A percentile compares a stretch with the other conserved stretches of the same genome.
These are phyloP conservation scores for Chrysotoxum bicinctum DNA, from an alignment of 2,888 invertebrate genomes.

Conservation along the genomic window DNA sequence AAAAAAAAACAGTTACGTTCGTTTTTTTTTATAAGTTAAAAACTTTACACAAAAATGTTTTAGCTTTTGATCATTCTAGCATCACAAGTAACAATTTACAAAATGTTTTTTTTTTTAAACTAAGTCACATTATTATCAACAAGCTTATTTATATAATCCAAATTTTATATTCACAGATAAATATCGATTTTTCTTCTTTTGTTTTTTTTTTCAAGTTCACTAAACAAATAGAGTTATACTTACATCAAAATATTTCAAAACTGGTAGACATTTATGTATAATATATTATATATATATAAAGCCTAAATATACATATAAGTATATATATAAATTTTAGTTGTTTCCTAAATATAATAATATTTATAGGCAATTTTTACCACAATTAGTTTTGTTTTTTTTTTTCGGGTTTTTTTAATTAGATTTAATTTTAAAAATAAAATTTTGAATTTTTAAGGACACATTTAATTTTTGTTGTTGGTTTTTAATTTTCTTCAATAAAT, in stretches of 20 bases:
- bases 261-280: conserved; percentile 72
- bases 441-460: conserved; percentile 72
- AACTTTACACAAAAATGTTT: background rate
- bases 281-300: conserved; percentile 69
- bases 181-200: conserved; percentile 67
- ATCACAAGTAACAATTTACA: background rate
- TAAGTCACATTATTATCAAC: conserved; percentile 54
- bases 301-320: conserved; percentile 64
- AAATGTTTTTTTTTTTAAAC: background rate
- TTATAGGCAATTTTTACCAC: conserved; percentile 71
- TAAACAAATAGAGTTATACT: conserved; percentile 60
- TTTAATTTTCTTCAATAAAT: conserved; percentile 7
- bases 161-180: conserved; percentile 69
- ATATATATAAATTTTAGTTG: conserved; percentile 69
- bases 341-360: conserved; percentile 72
- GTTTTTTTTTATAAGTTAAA: background rate
- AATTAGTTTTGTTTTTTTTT: conserved; percentile 55
- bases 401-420: background rate
- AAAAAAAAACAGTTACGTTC: background rate
- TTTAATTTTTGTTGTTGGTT: conserved; percentile 41
- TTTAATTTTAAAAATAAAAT: conserved; percentile 51
- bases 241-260: conserved; percentile 66
- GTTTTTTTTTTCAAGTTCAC: conserved; percentile 17
- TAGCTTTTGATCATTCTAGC: background rate
- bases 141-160: conserved; percentile 44